Evolutionary conservation across 2,797 vertebrate genomes (phyloP).

Genomic region (Tragopan temminckii): DNA sequence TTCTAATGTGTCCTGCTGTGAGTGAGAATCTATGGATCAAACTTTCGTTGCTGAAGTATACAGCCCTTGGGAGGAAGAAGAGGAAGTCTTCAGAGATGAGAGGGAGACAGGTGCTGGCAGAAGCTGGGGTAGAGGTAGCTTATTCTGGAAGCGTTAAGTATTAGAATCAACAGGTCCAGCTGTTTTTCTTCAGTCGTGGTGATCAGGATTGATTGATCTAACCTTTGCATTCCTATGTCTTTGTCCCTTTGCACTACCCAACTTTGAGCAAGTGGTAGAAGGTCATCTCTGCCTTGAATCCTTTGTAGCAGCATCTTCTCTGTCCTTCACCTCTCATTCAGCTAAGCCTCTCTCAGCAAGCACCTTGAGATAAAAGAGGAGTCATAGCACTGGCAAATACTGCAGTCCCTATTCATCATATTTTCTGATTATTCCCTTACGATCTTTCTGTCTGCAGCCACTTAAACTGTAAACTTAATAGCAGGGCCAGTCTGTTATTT

Average conservation of each 20-base stretch:
- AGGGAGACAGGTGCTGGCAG: not conserved
- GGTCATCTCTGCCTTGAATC: not conserved
- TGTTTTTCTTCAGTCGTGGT: not conserved
- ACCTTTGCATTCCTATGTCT: not conserved
- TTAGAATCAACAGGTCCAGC: not conserved
- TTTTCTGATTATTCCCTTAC: not conserved
- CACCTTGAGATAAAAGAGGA: not conserved
- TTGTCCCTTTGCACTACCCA: not conserved
- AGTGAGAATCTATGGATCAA: not conserved
- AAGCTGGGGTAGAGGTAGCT: not conserved
- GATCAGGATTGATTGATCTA: not conserved
- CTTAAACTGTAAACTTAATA: not conserved
- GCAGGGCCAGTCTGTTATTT: not conserved
- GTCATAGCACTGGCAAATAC: not conserved
- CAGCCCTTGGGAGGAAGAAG: not conserved
- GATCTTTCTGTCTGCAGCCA: not conserved
- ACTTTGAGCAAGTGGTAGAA: not conserved
- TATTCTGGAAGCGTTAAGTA: not conserved
- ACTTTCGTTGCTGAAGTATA: fast-evolving
- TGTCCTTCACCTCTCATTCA: not conserved
- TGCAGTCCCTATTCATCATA: not conserved
- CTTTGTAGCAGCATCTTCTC: not conserved
- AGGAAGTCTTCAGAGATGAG: not conserved
- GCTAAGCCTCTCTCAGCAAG: not conserved
- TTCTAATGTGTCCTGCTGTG: not conserved